Base-by-base conservation (phyloP, 2,888 invertebrate species). In the Muscina levida region DNA sequence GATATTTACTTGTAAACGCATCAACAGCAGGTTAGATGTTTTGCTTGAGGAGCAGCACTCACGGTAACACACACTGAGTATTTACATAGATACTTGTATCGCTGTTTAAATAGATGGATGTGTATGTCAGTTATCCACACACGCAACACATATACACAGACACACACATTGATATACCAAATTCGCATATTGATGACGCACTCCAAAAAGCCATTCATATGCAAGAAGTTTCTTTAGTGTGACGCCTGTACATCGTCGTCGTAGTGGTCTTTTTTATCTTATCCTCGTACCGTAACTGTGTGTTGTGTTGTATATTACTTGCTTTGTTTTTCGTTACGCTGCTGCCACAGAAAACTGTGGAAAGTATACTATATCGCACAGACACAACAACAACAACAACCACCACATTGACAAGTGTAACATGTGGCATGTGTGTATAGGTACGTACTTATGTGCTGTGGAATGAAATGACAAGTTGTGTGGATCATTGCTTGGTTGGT, bases 391-490 rank as follows among this genome's bases (percentile, higher is more conserved):
- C 17, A 46, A 46, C 46, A 46, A 46, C 46, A 46, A 46, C 48
- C 10, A 48, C 48, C 3, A 48, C 31, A 8, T 5, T 31, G 31
- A n/a, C n/a, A n/a, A n/a, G n/a, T n/a, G n/a, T n/a, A n/a, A n/a
- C n/a, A n/a, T n/a, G n/a, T n/a, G n/a, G n/a, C n/a, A n/a, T n/a
- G n/a, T n/a, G n/a, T n/a, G n/a, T n/a, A n/a, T n/a, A n/a, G n/a
- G n/a, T n/a, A n/a, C n/a, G n/a, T n/a, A n/a, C n/a, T n/a, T 19
- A 48, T 22, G 4, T 13, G 24, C 19, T 48, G 1, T 13, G 53
- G 53, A 22, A 22, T 53, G 13, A 22, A 53, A 53, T 53, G 53
- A 53, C 53, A 53, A 53, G 53, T 53, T 53, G 53, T 24, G 15
- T 51, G 51, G 51, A 22, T 53, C 53, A 53, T 53, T 24, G 53